Evolutionary conservation across 1,140 invertebrate species (phyloP).

Genomic region (Melanaphis sacchari): DNA sequence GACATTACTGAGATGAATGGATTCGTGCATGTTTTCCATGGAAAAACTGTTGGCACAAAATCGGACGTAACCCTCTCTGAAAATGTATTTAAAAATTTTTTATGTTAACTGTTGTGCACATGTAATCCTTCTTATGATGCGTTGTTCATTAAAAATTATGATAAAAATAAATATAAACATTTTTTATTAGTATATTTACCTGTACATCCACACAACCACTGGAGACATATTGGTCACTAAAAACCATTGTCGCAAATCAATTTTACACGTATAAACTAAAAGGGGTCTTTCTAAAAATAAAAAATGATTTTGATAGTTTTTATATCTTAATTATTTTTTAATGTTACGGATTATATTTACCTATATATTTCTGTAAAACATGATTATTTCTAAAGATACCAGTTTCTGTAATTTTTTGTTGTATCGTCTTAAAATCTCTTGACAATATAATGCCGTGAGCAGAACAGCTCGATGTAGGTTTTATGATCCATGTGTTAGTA

Average conservation of each 20-base stretch:
- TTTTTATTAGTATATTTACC: constrained; percentile 66
- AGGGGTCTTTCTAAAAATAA: constrained; percentile 75
- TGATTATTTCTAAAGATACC: constrained; percentile 77
- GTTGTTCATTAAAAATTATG: not conserved
- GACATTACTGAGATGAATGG: constrained; percentile 92
- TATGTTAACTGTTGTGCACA: not conserved
- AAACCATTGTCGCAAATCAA: constrained; percentile 73
- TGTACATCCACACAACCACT: constrained; percentile 93
- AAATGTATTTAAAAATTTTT: not conserved
- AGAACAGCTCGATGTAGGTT: constrained; percentile 91
- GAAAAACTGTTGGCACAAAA: constrained; percentile 93
- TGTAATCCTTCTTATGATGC: not conserved
- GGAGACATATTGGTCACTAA: constrained; percentile 88
- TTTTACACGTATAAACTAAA: constrained; percentile 89
- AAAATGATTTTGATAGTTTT: not conserved
- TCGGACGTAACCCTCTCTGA: constrained; percentile 85
- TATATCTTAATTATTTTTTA: not conserved
- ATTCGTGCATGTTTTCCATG: constrained; percentile 89
- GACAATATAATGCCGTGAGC: constrained; percentile 88
- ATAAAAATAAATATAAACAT: not conserved
- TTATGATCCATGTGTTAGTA: constrained; percentile 93
- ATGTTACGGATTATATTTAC: constrained; percentile 67
- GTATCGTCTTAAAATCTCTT: constrained; percentile 85
- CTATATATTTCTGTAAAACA: constrained; percentile 95
- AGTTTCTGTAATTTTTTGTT: constrained; percentile 73